phyloP scores from a whole-genome alignment of 2,797 vertebrate species.

The Astyanax mexicanus region DNA sequence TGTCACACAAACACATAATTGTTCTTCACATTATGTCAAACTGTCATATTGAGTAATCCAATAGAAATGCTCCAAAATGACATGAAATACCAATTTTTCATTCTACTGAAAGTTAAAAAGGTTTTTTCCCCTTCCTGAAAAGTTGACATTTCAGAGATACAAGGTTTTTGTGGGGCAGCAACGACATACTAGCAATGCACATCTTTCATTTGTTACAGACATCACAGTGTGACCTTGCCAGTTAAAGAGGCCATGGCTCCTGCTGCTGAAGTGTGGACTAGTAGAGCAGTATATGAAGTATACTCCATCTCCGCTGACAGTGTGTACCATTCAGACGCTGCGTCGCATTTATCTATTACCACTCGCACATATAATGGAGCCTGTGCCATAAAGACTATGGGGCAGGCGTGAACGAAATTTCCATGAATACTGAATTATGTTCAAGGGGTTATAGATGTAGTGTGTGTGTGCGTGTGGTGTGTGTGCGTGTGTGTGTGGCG shows the following conservation, averaged over 20 bases:
- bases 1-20: too few relatives aligned
- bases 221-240: slow-evolving; percentile 54
- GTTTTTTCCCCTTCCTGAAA: too few relatives aligned
- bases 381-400: slow-evolving; percentile 57
- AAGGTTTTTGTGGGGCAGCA: too few relatives aligned
- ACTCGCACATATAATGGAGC: slow-evolving; percentile 60
- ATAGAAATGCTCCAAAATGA: too few relatives aligned
- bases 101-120: too few relatives aligned
- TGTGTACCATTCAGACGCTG: slow-evolving; percentile 51
- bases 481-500: slow-evolving; percentile 27
- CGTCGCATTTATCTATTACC: slow-evolving; percentile 60
- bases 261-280: slow-evolving; percentile 45
- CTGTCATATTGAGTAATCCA: too few relatives aligned
- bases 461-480: neutral
- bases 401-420: slow-evolving; percentile 59
- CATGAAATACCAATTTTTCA: too few relatives aligned
- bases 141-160: too few relatives aligned
- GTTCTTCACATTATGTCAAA: too few relatives aligned
- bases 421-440: slow-evolving; percentile 66
- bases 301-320: slow-evolving; percentile 55
- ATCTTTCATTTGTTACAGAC: slow-evolving; percentile 52
- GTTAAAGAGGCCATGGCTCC: slow-evolving; percentile 51
- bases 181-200: slow-evolving; percentile 14
- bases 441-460: slow-evolving; percentile 66
- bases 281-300: slow-evolving; percentile 52